A percentile compares a stretch with the other conserved stretches of the same genome.
These are phyloP conservation scores for Drosophila lutescens DNA, from an alignment of 2,888 invertebrate species.

Conservation along the genomic window DNA sequence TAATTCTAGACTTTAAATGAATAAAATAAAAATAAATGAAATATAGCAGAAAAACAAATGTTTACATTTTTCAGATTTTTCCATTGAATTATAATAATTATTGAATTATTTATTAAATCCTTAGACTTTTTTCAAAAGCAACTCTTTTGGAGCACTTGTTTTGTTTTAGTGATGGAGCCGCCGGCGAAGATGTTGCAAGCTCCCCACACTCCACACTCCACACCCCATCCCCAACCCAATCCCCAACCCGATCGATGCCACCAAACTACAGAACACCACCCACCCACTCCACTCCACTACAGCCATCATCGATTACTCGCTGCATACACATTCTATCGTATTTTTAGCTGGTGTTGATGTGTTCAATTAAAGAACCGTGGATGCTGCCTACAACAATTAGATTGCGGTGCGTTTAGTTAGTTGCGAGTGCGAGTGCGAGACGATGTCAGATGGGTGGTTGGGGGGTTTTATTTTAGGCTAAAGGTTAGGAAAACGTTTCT, in stretches of 20 bases:
- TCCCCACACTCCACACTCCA: background rate
- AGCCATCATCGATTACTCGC: conserved; percentile 49
- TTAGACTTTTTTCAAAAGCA: too few species aligned
- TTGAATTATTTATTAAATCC: too few species aligned
- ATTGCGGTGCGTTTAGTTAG: conserved; percentile 72
- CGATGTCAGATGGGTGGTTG: conserved; percentile 38
- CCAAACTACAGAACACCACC: conserved; percentile 3
- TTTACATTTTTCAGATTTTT: too few species aligned
- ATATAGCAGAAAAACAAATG: too few species aligned
- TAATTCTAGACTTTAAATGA: too few species aligned
- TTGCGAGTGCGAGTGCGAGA: conserved; percentile 58
- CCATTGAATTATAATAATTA: too few species aligned
- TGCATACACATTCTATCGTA: conserved; percentile 40
- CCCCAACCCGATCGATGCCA: background rate
- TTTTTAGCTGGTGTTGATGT: conserved; percentile 82
- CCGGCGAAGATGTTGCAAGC: background rate
- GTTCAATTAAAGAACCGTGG: conserved; percentile 83
- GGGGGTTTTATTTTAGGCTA: background rate
- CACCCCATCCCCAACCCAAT: too few species aligned
- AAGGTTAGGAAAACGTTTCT: conserved; percentile 7
- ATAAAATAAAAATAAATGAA: too few species aligned
- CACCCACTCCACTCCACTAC: conserved; percentile 1
- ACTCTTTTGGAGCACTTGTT: background rate
- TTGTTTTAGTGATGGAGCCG: background rate
- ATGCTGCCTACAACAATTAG: conserved; percentile 77